These are phyloP conservation scores for Nomada goodeniana DNA, from an alignment of 2,888 invertebrate genomes.

Conservation along the genomic window DNA sequence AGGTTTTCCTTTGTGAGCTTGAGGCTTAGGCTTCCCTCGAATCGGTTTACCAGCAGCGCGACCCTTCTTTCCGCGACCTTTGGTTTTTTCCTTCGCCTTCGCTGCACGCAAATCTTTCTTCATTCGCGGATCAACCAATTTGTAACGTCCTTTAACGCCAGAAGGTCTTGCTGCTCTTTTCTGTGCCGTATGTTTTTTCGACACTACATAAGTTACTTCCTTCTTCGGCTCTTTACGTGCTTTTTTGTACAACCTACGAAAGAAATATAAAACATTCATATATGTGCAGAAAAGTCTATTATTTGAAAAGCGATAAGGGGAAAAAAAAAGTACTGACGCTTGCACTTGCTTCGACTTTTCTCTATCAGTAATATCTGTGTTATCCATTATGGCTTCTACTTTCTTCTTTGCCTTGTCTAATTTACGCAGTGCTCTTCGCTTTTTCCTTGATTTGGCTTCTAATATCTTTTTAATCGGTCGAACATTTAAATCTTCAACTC, in stretches of 20 bases:
- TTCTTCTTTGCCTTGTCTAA: slow-evolving; percentile 98
- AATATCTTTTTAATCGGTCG: slow-evolving; percentile 98
- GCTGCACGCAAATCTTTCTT: slow-evolving; percentile 95
- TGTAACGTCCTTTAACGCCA: slow-evolving; percentile 96
- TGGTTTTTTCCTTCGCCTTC: slow-evolving; percentile 87
- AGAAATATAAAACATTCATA: slow-evolving; percentile 40
- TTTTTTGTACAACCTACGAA: slow-evolving; percentile 93
- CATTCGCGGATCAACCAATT: slow-evolving; percentile 97
- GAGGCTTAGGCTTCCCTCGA: slow-evolving; percentile 65
- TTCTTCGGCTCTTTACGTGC: slow-evolving; percentile 93
- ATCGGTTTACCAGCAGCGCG: slow-evolving; percentile 80
- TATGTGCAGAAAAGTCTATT: slow-evolving; percentile 21
- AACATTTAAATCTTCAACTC: slow-evolving; percentile 94
- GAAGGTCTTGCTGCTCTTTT: slow-evolving; percentile 92
- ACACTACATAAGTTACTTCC: slow-evolving; percentile 96
- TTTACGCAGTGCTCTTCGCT: slow-evolving; percentile 93
- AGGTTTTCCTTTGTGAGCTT: slow-evolving; percentile 47
- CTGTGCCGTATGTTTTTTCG: slow-evolving; percentile 93
- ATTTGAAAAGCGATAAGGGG: background rate
- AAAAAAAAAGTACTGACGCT: slow-evolving; percentile 87
- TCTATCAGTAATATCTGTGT: slow-evolving; percentile 93
- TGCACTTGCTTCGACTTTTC: slow-evolving; percentile 97
- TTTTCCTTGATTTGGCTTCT: slow-evolving; percentile 99
- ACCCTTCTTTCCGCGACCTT: slow-evolving; percentile 77
- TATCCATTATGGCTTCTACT: slow-evolving; percentile 96